A percentile compares a stretch with the other conserved stretches of the same genome.
phyloP scores from a whole-genome alignment of 2,797 vertebrate species.

The Sciurus vulgaris region DNA sequence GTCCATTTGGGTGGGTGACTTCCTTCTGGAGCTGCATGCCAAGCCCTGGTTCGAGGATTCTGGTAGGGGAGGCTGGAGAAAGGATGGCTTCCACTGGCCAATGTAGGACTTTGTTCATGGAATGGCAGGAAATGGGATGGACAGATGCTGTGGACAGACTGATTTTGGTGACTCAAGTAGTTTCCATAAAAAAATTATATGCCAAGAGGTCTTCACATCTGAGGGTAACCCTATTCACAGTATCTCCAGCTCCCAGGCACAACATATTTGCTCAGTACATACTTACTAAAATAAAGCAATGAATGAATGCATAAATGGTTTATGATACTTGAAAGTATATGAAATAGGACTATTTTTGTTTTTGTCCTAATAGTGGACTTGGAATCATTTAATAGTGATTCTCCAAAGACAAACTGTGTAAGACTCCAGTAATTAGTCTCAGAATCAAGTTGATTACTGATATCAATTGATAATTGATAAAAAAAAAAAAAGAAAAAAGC shows the following conservation, averaged over 20 bases:
- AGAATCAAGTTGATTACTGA: neutral
- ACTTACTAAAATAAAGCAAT: neutral
- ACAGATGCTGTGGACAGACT: neutral
- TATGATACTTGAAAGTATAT: conserved; percentile 3
- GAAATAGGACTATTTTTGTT: neutral
- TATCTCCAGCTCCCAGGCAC: neutral
- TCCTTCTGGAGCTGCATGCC: neutral
- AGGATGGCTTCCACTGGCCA: neutral
- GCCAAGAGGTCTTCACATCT: neutral
- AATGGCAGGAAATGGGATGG: neutral
- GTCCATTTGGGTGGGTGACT: neutral
- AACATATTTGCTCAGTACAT: neutral
- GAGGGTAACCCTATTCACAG: neutral
- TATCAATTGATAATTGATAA: neutral
- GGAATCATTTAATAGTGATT: neutral
- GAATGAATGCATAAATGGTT: neutral
- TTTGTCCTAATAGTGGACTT: neutral
- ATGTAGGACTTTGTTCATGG: neutral
- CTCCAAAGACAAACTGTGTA: neutral
- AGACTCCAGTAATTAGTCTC: neutral
- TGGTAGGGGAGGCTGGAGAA: neutral
- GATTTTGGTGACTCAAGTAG: neutral
- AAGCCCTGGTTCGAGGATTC: neutral
- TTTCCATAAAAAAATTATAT: neutral
- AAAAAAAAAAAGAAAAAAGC: neutral